These are phyloP conservation scores for Melanocharis versteri DNA, from an alignment of 2,113 vertebrate species.

Conservation along the genomic window DNA sequence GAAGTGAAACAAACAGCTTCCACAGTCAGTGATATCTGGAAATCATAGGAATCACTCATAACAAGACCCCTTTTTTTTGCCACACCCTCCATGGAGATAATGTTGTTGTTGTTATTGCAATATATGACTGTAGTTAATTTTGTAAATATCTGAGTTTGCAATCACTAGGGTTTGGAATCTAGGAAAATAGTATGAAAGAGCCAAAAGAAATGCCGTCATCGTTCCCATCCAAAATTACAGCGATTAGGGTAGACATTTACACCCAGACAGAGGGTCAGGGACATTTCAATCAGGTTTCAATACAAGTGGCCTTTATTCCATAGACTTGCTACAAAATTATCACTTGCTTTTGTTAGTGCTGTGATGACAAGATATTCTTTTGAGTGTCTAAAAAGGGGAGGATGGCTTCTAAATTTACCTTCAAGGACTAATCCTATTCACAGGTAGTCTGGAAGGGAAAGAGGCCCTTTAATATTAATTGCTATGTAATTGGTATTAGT, in stretches of 20 bases:
- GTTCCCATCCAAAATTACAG: background rate
- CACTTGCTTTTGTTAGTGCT: background rate
- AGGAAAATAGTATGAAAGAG: background rate
- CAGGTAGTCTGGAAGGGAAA: background rate
- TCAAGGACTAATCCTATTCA: background rate
- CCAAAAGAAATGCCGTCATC: background rate
- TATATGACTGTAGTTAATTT: background rate
- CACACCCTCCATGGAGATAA: background rate
- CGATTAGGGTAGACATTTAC: background rate
- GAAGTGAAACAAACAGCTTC: background rate
- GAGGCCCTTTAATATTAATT: background rate
- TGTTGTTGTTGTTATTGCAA: background rate
- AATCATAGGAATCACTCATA: background rate
- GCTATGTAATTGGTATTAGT: background rate
- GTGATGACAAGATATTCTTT: background rate
- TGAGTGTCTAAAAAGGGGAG: background rate
- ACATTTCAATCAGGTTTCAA: background rate
- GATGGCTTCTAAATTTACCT: background rate
- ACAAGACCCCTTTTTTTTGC: background rate
- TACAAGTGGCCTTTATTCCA: background rate
- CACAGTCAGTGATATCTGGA: background rate
- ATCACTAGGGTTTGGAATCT: background rate
- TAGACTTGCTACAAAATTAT: background rate
- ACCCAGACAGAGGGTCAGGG: background rate
- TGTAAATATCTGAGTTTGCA: background rate